Base-by-base conservation (phyloP, 2,888 invertebrate species). In the Apodemia mormo region DNA sequence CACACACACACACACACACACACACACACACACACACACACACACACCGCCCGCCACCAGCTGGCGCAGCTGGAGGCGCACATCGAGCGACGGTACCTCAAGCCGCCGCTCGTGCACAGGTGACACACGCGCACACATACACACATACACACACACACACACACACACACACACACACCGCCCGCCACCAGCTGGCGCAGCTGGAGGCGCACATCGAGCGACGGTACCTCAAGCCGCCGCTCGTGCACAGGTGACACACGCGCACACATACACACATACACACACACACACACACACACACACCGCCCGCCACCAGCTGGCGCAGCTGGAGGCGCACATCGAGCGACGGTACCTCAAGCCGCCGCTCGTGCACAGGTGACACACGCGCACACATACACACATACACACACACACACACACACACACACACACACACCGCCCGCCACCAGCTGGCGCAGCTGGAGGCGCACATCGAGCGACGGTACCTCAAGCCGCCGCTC, bases 331-430 rank as follows among this genome's bases (percentile, higher is more conserved):
- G 88, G 95, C 96, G 0, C 98, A 98, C 77, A 97, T 99, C 69
- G 99, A 99, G 87, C 93, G 98, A 78, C 94, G 99, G 77, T 99
- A 99, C 86, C 94, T 99, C 64, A 98, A 98, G 87, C 98, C 98
- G 71, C 99, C 99, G 64, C 94, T 99, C 71, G 97, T 96, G 80
- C 92, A 90, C 83, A 92, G 92, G 92, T 92, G 87, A 65, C 65
- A 45, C 43, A 10, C 43, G 10, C 66, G 64, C 54, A 7, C 54
- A 54, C 54, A 14, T 6, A 54, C 22, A 8, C 2, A 49, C 52
- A 54, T 1, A 22, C 52, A 54, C 14, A n/a, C 52, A 54, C 65
- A 45, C 43, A 10, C 43, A 65, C 65, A 45, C 43, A 10, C 43
- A 12, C 66, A 65, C 54, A 7, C 54, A 54, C 54, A 2, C 22